Conservation (phyloP, 2,113 vertebrate genomes). For the Crotalus viridis region DNA sequence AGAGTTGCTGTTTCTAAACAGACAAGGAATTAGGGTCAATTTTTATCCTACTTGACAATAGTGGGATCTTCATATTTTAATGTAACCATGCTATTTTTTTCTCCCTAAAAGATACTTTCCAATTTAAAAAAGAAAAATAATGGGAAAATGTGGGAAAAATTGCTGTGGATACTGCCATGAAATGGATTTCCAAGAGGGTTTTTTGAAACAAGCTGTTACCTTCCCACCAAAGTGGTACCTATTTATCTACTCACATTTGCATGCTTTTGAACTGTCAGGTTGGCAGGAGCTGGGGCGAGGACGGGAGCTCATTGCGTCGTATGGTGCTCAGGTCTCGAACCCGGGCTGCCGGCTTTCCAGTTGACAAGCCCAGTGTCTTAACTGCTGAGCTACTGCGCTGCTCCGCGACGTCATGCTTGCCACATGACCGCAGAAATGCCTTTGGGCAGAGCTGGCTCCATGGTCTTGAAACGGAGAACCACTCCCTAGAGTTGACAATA, state of each 20-base stretch:
- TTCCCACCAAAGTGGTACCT: background rate
- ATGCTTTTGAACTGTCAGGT: background rate
- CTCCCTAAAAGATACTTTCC: background rate
- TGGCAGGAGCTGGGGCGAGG: background rate
- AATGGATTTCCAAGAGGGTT: background rate
- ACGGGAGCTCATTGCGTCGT: rapidly evolving
- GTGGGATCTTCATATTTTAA: background rate
- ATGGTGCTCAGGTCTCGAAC: background rate
- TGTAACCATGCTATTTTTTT: background rate
- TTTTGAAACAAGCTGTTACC: background rate
- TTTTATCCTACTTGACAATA: background rate
- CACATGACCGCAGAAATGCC: background rate
- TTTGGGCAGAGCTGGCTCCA: background rate
- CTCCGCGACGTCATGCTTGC: background rate
- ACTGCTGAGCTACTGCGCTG: background rate
- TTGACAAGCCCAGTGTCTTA: background rate
- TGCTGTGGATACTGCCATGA: background rate
- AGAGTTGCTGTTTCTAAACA: background rate
- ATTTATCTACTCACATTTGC: background rate
- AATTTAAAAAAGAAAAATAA: background rate
- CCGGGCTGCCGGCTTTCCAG: background rate
- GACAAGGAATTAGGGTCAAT: background rate
- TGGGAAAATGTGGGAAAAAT: background rate
- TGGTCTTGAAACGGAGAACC: background rate
- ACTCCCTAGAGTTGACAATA: background rate